These are phyloP conservation scores for Flexamia atlantica DNA, from an alignment of 2,888 invertebrate species.

Conservation along the genomic window DNA sequence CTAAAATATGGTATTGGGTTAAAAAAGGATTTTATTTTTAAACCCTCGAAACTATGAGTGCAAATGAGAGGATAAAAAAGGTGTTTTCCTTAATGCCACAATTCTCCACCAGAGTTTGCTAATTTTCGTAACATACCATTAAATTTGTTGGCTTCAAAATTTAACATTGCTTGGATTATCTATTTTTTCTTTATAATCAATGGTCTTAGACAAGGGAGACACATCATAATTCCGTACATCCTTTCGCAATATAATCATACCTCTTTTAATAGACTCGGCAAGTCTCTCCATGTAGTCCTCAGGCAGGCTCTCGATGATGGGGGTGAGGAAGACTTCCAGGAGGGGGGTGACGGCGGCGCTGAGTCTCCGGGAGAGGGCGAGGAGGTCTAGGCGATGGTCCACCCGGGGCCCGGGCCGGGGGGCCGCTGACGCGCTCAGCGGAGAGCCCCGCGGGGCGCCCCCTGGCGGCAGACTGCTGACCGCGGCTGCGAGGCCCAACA, in stretches of 20 bases:
- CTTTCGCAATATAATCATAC: not conserved
- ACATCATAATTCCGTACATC: too few species aligned
- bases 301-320: slow-evolving; percentile 5
- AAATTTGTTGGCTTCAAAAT: too few species aligned
- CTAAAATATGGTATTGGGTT: too few species aligned
- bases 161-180: too few species aligned
- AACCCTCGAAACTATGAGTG: too few species aligned
- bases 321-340: slow-evolving; percentile 11
- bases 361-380: slow-evolving; percentile 6
- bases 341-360: slow-evolving; percentile 2
- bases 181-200: too few species aligned
- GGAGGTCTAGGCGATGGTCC: slow-evolving; percentile 5
- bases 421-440: not conserved
- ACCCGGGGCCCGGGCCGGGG: not conserved
- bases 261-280: not conserved
- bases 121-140: too few species aligned
- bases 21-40: too few species aligned
- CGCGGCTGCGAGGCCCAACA: not conserved
- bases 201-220: too few species aligned
- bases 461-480: not conserved
- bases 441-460: not conserved
- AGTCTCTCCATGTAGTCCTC: slow-evolving; percentile 1
- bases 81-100: too few species aligned
- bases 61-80: too few species aligned
- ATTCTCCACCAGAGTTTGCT: too few species aligned